Conservation (phyloP, 2,888 invertebrate species). For the Stomorhina lunata region DNA sequence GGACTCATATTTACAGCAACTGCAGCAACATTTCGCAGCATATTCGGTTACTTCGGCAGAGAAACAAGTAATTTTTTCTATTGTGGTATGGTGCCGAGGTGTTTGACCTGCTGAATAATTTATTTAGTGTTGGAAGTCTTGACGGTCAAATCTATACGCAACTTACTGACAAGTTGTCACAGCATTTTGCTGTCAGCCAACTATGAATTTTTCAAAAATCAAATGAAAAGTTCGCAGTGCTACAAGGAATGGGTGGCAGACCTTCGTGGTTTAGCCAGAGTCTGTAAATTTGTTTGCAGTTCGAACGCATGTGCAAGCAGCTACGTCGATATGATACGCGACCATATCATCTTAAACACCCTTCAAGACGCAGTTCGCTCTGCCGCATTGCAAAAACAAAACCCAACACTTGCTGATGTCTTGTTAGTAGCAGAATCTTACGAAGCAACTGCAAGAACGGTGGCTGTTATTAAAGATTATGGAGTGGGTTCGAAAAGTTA, state of each 20-base stretch:
- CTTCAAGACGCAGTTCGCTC: constrained; percentile 61
- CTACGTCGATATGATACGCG: constrained; percentile 63
- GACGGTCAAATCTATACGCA: constrained; percentile 33
- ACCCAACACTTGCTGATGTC: constrained; percentile 56
- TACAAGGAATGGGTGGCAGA: constrained; percentile 64
- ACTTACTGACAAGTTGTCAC: constrained; percentile 53
- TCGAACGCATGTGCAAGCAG: constrained; percentile 45
- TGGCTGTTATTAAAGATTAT: constrained; percentile 45
- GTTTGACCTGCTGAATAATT: constrained; percentile 62
- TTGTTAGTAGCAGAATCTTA: constrained; percentile 60
- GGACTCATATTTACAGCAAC: constrained; percentile 57
- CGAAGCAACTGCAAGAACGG: constrained; percentile 60
- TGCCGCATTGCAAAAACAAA: constrained; percentile 61
- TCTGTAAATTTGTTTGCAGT: constrained; percentile 57
- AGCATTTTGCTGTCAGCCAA: constrained; percentile 56
- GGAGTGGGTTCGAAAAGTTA: no score
- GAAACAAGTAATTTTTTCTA: constrained; percentile 61
- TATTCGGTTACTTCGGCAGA: constrained; percentile 46
- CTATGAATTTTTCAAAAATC: constrained; percentile 55
- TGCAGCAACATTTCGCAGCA: constrained; percentile 62
- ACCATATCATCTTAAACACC: constrained; percentile 58
- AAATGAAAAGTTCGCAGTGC: constrained; percentile 58
- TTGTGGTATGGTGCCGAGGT: constrained; percentile 53
- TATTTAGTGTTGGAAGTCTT: constrained; percentile 49
- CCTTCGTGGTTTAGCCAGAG: constrained; percentile 61